Evolutionary conservation across 2,797 vertebrate species (phyloP).

Genomic region (Sebastes nivosus): DNA sequence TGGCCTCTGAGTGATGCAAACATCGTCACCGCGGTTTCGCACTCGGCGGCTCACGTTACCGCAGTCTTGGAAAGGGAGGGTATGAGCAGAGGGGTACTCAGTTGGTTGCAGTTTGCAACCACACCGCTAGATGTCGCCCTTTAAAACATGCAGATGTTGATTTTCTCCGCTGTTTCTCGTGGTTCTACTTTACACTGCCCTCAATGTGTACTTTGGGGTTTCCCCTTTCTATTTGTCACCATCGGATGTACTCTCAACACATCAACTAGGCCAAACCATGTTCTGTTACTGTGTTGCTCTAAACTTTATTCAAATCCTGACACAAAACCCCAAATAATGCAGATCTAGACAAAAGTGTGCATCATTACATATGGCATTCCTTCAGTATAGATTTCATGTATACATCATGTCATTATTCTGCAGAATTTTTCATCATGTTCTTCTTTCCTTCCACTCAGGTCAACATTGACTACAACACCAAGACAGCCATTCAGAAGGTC

Average conservation of each 20-base stretch:
- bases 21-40: no score
- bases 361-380: background rate
- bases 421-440: background rate
- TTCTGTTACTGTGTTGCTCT: background rate
- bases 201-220: background rate
- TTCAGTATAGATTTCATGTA: background rate
- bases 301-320: background rate
- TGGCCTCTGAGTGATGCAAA: no score
- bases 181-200: background rate
- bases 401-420: no score
- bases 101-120: no score
- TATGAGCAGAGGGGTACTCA: no score
- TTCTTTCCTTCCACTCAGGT: slow-evolving; percentile 78
- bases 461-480: slow-evolving; percentile 93
- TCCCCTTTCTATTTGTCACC: background rate
- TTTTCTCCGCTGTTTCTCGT: background rate
- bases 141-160: background rate
- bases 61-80: no score
- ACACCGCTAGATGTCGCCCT: no score
- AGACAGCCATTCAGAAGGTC: slow-evolving; percentile 81
- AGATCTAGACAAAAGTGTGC: background rate
- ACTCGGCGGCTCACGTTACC: no score
- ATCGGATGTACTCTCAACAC: background rate
- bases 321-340: background rate
- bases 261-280: background rate